These are phyloP conservation scores for Nothocercus nigrocapillus DNA, from an alignment of 2,113 vertebrate genomes.

Conservation along the genomic window DNA sequence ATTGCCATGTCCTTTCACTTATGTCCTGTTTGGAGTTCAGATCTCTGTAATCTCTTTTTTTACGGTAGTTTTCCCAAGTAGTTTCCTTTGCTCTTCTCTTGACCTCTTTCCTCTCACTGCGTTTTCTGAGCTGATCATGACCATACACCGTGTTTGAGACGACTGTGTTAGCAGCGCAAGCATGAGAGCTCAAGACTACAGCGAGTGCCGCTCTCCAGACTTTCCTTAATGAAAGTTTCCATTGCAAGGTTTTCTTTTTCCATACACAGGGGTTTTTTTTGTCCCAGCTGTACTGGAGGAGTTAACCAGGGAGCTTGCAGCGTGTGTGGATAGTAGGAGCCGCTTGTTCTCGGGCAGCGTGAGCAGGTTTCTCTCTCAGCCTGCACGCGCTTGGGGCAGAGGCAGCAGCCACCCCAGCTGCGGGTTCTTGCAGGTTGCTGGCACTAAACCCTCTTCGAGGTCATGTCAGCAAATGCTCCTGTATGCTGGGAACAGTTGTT, in stretches of 20 bases:
- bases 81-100: neutral
- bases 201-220: neutral
- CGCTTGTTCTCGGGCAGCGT: neutral
- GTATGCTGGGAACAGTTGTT: neutral
- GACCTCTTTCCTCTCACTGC: neutral
- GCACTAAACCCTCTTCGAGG: neutral
- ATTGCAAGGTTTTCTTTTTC: neutral
- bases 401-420: neutral
- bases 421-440: neutral
- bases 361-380: neutral
- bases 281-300: neutral
- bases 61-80: neutral
- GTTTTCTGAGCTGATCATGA: neutral
- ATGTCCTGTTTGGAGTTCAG: neutral
- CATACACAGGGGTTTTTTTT: neutral
- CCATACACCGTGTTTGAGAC: neutral
- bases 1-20: neutral
- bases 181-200: neutral
- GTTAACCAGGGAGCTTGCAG: neutral
- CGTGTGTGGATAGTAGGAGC: neutral
- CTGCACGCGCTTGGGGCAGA: fast-evolving
- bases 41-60: neutral
- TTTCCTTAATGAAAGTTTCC: neutral
- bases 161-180: neutral
- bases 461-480: neutral